These are phyloP conservation scores for Megalurothrips usitatus DNA, from an alignment of 2,888 invertebrate genomes.

Conservation along the genomic window DNA sequence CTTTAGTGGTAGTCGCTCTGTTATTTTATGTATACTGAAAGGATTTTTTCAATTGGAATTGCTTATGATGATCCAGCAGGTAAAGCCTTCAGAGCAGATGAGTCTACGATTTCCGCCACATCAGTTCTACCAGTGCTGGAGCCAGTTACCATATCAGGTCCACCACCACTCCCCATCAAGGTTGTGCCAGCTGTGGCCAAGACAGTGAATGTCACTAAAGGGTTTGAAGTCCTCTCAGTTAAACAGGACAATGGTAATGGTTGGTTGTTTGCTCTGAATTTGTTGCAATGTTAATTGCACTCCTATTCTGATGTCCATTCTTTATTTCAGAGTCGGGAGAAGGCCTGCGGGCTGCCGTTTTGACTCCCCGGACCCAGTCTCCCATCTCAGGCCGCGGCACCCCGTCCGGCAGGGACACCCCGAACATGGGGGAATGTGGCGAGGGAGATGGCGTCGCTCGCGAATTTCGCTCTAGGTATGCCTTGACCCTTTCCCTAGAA, in stretches of 20 bases:
- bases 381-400: constrained; percentile 60
- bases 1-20: too few relatives aligned
- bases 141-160: too few relatives aligned
- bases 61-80: neutral
- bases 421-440: neutral
- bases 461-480: neutral
- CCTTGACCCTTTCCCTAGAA: neutral
- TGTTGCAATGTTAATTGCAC: neutral
- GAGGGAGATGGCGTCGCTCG: neutral
- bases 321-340: neutral
- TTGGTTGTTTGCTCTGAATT: neutral
- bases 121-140: neutral
- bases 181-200: constrained; percentile 42
- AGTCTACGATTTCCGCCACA: constrained; percentile 42
- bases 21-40: too few relatives aligned
- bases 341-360: constrained; percentile 37
- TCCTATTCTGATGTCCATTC: neutral
- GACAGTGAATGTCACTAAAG: constrained; percentile 52
- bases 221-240: constrained; percentile 47
- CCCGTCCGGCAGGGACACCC: constrained; percentile 46
- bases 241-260: neutral
- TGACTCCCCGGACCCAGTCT: constrained; percentile 62
- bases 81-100: neutral
- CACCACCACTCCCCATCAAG: neutral
- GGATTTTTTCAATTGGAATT: neutral